Conservation (phyloP, 1,140 invertebrate species). For the Drosophila virilis region DNA sequence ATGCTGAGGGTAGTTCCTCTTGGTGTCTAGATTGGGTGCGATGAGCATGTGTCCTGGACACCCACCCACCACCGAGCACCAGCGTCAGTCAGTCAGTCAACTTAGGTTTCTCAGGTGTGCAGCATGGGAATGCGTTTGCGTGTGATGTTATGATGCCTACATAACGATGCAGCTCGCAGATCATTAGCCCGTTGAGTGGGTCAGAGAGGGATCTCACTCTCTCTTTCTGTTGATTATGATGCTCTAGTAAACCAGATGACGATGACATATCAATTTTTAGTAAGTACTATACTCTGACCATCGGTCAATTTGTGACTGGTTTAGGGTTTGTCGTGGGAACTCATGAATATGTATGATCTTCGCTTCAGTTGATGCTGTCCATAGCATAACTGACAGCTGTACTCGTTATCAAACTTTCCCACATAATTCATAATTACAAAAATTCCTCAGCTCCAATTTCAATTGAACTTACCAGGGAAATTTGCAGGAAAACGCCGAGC, state of each 20-base stretch:
- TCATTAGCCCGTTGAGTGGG: conserved; percentile 49
- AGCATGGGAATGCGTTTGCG: conserved; percentile 82
- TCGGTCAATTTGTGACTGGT: conserved; percentile 26
- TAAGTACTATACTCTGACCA: conserved; percentile 30
- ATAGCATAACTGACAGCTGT: background rate
- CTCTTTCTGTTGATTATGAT: conserved; percentile 45
- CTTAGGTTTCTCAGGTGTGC: conserved; percentile 72
- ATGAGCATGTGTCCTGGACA: conserved; percentile 24
- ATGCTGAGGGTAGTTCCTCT: conserved; percentile 38
- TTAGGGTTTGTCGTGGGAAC: conserved; percentile 65
- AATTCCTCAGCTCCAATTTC: conserved; percentile 8
- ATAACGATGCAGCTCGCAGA: conserved; percentile 36
- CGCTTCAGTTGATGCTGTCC: conserved; percentile 31
- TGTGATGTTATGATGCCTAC: conserved; percentile 72
- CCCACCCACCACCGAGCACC: conserved; percentile 39
- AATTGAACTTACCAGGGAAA: conserved; percentile 19
- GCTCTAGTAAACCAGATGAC: conserved; percentile 83
- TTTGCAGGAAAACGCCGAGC: conserved; percentile 27
- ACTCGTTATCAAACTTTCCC: conserved; percentile 29
- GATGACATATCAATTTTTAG: conserved; percentile 77
- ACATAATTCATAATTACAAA: conserved; percentile 1
- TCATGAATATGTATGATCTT: conserved; percentile 54
- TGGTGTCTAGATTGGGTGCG: conserved; percentile 41
- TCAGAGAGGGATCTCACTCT: background rate
- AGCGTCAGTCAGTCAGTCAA: background rate